phyloP scores from a whole-genome alignment of 2,888 invertebrate species.

The Drosophila algonquin region DNA sequence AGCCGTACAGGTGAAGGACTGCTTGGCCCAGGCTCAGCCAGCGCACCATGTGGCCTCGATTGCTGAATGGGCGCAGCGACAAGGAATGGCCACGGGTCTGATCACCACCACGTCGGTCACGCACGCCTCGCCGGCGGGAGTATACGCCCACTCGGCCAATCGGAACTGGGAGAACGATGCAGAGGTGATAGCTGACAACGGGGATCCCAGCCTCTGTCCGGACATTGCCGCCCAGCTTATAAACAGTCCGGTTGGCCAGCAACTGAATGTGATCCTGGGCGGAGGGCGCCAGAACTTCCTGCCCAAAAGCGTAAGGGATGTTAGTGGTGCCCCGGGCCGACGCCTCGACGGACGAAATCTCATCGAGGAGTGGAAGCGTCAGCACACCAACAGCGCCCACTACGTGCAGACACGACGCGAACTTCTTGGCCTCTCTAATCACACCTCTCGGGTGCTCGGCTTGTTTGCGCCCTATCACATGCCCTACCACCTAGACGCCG shows the following conservation, averaged over 20 bases:
- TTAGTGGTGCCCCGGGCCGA: conserved; percentile 84
- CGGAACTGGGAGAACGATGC: conserved; percentile 90
- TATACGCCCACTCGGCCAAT: conserved; percentile 90
- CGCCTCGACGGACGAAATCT: conserved; percentile 88
- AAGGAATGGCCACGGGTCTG: conserved; percentile 87
- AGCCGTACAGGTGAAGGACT: conserved; percentile 87
- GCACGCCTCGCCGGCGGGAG: conserved; percentile 91
- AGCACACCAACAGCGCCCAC: conserved; percentile 80
- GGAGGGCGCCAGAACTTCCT: conserved; percentile 89
- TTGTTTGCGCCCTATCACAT: conserved; percentile 88
- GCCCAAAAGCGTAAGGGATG: conserved; percentile 85
- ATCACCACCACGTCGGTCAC: conserved; percentile 92
- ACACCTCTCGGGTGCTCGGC: conserved; percentile 88
- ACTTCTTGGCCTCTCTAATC: conserved; percentile 85
- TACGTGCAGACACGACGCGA: conserved; percentile 88
- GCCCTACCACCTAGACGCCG: conserved; percentile 89
- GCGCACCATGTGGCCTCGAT: conserved; percentile 88
- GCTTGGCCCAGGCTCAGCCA: conserved; percentile 86
- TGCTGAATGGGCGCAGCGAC: conserved; percentile 89
- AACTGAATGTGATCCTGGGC: conserved; percentile 90
- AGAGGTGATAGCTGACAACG: conserved; percentile 85
- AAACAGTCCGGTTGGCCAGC: conserved; percentile 87
- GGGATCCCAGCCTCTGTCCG: conserved; percentile 85
- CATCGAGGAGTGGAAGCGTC: conserved; percentile 87
- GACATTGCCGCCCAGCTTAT: conserved; percentile 91